Evolutionary conservation across 2,113 vertebrate species (phyloP), one percentile per base, ranked within the genome.

Genomic region (Meriones unguiculatus): DNA sequence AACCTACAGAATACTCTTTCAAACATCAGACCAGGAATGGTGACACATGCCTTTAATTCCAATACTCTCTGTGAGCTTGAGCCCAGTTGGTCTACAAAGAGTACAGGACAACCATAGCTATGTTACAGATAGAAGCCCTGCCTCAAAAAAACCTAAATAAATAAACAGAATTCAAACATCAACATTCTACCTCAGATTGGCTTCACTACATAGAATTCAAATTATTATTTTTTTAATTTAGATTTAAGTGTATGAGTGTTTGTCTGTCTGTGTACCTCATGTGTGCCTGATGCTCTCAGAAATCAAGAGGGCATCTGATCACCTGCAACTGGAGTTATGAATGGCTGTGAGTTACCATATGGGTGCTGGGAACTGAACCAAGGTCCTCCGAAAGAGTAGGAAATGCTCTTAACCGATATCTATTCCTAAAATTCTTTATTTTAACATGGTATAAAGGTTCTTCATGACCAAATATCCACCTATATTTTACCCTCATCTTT

Each of bases 171-270:
- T 82, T 78, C 89, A 81, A 96, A 86, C 64, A 20, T 84, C 50
- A 94, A 70, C 18, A 93, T 57, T 81, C 35, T 75, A 38, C 82
- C 78, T 91, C 20, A 90, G 35, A 91, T 25, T 91, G 50, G 17
- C 28, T 96, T 82, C n/a, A 90, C 64, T 88, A 94, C 15, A 87
- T 67, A 97, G 89, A 91, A 95, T 70, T 32, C 20, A 77, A 95
- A 95, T 91, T 95, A 9, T 64, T 46, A 46, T 46, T 46, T 65
- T 91, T 93, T 46, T 1, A 77, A 25, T 50, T 77, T 28, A 50
- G 5, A 77, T 30, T 50, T 85, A 80, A 54, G 14, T 54, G 13
- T 81, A 87, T 32, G 18, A 85, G 62, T 50, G 38, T 46, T 64
- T 65, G 13, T 59, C 22, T 85, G 46, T 80, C 6, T 64, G 28